Evolutionary conservation across 30 jellyfish, hydroid and myxozoan species (phyloP).

Genomic region (Cassiopea andromeda): DNA sequence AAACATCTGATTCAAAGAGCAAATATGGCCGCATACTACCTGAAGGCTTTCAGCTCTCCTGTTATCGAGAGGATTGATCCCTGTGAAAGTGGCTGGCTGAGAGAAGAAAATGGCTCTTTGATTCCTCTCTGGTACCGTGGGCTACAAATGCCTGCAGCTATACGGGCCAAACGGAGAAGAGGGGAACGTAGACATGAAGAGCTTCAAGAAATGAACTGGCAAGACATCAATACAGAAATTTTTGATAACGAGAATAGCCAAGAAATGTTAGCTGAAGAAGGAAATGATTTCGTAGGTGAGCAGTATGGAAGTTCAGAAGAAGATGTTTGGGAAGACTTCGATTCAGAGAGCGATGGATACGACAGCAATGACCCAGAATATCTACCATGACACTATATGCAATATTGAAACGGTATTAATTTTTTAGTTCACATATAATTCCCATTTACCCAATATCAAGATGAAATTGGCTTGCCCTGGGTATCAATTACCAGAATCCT

Average conservation of each 20-base stretch:
- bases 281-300: slow-evolving; percentile 56
- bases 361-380: slow-evolving; percentile 79
- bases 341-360: slow-evolving; percentile 70
- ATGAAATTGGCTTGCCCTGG: not conserved
- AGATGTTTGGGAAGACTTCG: slow-evolving; percentile 57
- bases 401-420: not conserved
- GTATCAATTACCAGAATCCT: not conserved
- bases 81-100: slow-evolving; percentile 67
- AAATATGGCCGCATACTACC: slow-evolving; percentile 40
- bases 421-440: not conserved
- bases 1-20: slow-evolving; percentile 37
- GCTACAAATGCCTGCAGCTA: slow-evolving; percentile 64
- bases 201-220: slow-evolving; percentile 26
- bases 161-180: slow-evolving; percentile 57
- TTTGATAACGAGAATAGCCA: slow-evolving; percentile 32
- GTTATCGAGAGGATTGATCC: slow-evolving; percentile 42
- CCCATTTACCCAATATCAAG: not conserved
- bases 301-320: slow-evolving; percentile 67
- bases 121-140: slow-evolving; percentile 66
- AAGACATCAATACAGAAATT: slow-evolving; percentile 33
- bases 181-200: slow-evolving; percentile 44
- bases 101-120: slow-evolving; percentile 36
- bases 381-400: slow-evolving; percentile 47
- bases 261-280: slow-evolving; percentile 28
- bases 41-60: slow-evolving; percentile 56